Base-by-base conservation (phyloP, 1,140 invertebrate genomes). In the Drosophila ananassae region DNA sequence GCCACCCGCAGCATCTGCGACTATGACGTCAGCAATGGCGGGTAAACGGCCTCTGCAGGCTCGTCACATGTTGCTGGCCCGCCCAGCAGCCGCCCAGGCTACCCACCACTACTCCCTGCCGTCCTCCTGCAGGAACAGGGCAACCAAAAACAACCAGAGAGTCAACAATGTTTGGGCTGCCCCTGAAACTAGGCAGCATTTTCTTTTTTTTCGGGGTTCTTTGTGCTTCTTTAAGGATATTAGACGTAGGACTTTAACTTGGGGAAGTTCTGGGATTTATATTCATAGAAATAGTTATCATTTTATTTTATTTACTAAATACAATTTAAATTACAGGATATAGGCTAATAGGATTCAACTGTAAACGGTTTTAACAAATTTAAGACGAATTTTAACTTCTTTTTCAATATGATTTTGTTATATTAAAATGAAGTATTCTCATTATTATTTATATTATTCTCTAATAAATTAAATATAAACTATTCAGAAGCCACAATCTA, bases 31-130 rank as follows among this genome's bases (percentile, higher is more conserved):
- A 90, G 77, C 73, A 78, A 39, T 53, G 72, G 60, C 73, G 82
- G 89, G 89, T 90, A 90, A 90, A 90, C 77, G 89, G 77, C 83
- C 89, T 89, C 80, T 89, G 74, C 73, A 75, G 68, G 51, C 61
- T 66, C 57, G 75, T 87, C 83, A 89, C 84, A 89, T 89, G 83
- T 89, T 89, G 83, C 83, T 83, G 64, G 46, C 25, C 28, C 63
- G 46, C 66, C 63, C 60, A 71, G 55, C 24, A 37, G 56, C 63
- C 12, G 28, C 39, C 41, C 34, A 41, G 5, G 13, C 30, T 44
- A 41, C 30, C 50, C 24, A 13, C 30, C 22, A 51, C 39, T 7
- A n/a, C n/a, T n/a, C 9, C 34, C 21, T 17, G 10, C 24, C 10
- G 41, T n/a, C 64, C 48, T 17, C 3, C 6, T n/a, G n/a, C 28